These are phyloP conservation scores for Sparidentex hasta DNA, from an alignment of 2,797 vertebrate species.

Conservation along the genomic window DNA sequence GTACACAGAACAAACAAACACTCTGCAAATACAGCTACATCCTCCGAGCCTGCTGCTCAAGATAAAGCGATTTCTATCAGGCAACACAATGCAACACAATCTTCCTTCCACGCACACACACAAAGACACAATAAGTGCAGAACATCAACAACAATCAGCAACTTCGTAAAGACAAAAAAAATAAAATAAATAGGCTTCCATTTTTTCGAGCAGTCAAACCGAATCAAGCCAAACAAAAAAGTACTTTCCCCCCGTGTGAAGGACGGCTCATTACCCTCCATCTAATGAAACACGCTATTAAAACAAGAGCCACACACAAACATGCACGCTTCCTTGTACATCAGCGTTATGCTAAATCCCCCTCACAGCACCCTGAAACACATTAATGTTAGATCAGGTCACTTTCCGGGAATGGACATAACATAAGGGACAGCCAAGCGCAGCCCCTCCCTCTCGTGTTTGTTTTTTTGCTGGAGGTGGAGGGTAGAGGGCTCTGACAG, in stretches of 20 bases:
- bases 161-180: slow-evolving; percentile 20
- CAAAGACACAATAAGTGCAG: slow-evolving; percentile 38
- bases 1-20: slow-evolving; percentile 25
- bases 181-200: slow-evolving; percentile 10
- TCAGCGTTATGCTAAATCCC: slow-evolving; percentile 35
- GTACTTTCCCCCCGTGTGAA: slow-evolving; percentile 3
- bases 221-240: slow-evolving; percentile 48
- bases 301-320: slow-evolving; percentile 7
- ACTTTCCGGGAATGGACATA: slow-evolving; percentile 28
- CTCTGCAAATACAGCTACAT: slow-evolving; percentile 9
- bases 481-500: slow-evolving; percentile 47
- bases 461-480: slow-evolving; percentile 68
- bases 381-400: slow-evolving; percentile 49
- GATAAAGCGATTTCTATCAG: slow-evolving; percentile 34
- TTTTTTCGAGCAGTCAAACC: slow-evolving; percentile 40
- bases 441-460: slow-evolving; percentile 56
- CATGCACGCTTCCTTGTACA: neutral
- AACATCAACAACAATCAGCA: slow-evolving; percentile 48
- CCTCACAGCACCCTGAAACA: slow-evolving; percentile 29
- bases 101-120: slow-evolving; percentile 15
- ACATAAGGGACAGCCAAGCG: slow-evolving; percentile 33
- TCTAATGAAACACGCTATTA: slow-evolving; percentile 33
- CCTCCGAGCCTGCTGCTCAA: slow-evolving; percentile 22
- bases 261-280: slow-evolving; percentile 41
- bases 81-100: slow-evolving; percentile 17